Conservation (phyloP, 1,140 invertebrate genomes). For the Plectrocnemia conspersa region DNA sequence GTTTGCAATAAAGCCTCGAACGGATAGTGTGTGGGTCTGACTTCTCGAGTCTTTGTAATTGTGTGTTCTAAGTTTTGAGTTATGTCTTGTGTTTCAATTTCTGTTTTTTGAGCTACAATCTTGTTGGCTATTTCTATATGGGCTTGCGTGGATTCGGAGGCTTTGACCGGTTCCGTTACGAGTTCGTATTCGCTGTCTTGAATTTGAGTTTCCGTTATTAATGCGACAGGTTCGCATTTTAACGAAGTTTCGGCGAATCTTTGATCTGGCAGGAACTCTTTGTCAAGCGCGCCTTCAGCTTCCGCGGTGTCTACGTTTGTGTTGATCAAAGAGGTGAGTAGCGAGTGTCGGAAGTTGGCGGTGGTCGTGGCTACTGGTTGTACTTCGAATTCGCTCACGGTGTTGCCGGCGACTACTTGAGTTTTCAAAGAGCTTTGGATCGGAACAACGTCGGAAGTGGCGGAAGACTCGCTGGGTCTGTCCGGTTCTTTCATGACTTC, state of each 20-base stretch:
- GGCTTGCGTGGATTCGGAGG: constrained; percentile 39
- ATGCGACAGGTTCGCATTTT: constrained; percentile 41
- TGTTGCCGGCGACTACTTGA: constrained; percentile 35
- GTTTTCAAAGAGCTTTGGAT: constrained; percentile 46
- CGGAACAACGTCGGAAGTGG: constrained; percentile 44
- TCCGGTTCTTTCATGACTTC: constrained; percentile 39
- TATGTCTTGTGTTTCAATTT: constrained; percentile 25
- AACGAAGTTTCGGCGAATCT: constrained; percentile 18
- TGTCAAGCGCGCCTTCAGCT: constrained; percentile 49
- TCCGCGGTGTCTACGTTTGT: constrained; percentile 41
- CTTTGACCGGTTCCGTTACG: constrained; percentile 30
- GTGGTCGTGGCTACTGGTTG: constrained; percentile 25
- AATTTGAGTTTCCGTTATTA: constrained; percentile 46
- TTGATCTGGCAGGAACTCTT: constrained; percentile 38
- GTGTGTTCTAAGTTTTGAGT: constrained; percentile 19
- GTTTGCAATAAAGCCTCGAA: constrained; percentile 22
- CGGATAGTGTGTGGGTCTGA: constrained; percentile 15
- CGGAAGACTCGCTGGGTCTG: constrained; percentile 39
- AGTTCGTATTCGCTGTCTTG: constrained; percentile 14
- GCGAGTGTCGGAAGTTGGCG: constrained; percentile 34
- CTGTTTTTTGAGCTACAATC: constrained; percentile 24
- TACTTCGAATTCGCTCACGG: constrained; percentile 30
- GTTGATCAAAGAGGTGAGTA: constrained; percentile 36
- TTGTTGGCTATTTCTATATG: constrained; percentile 37
- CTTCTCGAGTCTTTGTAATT: constrained; percentile 14